These are phyloP conservation scores for Hirtodrosophila histrioides DNA, from an alignment of 2,888 invertebrate species.

Conservation along the genomic window DNA sequence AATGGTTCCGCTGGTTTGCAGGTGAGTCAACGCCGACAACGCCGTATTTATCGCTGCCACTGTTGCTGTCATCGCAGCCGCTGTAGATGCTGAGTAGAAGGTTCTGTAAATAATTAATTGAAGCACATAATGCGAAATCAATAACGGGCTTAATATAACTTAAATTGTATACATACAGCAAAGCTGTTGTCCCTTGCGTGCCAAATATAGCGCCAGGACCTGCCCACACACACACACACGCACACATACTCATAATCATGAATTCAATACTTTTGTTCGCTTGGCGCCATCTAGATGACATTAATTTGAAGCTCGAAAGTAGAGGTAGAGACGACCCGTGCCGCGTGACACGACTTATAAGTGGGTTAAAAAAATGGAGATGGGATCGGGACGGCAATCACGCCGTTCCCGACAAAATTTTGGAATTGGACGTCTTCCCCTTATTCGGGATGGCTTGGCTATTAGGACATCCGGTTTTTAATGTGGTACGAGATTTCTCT, in stretches of 20 bases:
- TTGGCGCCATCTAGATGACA: conserved; percentile 59
- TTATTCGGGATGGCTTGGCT: no score
- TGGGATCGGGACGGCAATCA: conserved; percentile 1
- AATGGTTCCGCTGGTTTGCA: conserved; percentile 89
- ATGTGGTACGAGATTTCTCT: no score
- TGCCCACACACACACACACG: conserved; percentile 33
- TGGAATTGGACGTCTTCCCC: no score
- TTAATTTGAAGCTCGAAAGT: conserved; percentile 30
- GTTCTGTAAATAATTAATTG: conserved; percentile 63
- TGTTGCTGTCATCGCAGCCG: conserved; percentile 10
- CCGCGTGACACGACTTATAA: no score
- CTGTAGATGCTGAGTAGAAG: conserved; percentile 32
- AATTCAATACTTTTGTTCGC: conserved; percentile 52
- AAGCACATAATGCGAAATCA: conserved; percentile 70
- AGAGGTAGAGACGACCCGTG: no score
- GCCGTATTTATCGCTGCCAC: background rate
- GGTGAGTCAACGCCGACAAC: conserved; percentile 85
- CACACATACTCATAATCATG: conserved; percentile 30
- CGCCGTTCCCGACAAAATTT: no score
- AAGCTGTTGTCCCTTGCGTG: conserved; percentile 29
- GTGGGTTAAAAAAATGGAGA: conserved; percentile 10
- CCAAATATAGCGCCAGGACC: conserved; percentile 70
- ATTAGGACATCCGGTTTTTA: no score
- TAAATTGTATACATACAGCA: conserved; percentile 6
- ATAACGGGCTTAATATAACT: conserved; percentile 63